Conservation (phyloP, 2,797 vertebrate species). For the Pseudocheirus occidentalis region DNA sequence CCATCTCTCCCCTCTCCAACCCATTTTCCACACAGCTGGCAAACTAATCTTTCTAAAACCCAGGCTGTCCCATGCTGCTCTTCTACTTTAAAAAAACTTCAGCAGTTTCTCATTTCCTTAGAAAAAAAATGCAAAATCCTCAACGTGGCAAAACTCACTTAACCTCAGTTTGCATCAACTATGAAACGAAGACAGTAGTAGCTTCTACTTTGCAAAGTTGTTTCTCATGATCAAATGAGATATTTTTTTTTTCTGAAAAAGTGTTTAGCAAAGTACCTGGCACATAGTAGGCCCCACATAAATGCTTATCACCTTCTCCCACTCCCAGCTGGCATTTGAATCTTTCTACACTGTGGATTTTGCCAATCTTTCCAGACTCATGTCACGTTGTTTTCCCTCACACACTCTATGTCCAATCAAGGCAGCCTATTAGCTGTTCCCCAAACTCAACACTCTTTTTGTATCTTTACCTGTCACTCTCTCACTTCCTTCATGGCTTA, state of each 20-base stretch:
- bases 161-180: background rate
- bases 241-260: background rate
- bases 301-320: background rate
- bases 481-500: background rate
- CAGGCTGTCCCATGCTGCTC: background rate
- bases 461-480: background rate
- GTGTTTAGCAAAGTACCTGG: background rate
- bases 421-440: background rate
- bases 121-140: background rate
- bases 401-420: background rate
- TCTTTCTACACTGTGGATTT: background rate
- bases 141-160: background rate
- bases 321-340: background rate
- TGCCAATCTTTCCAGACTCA: background rate
- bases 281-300: background rate
- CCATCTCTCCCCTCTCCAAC: background rate
- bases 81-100: background rate
- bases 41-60: background rate
- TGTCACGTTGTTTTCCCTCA: background rate
- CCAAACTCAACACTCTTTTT: background rate
- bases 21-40: background rate
- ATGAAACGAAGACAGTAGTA: background rate
- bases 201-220: background rate
- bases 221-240: background rate
- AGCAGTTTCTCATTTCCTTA: background rate